Base-by-base conservation (phyloP, 2,113 vertebrate species). In the Melanostigma gelatinosum region DNA sequence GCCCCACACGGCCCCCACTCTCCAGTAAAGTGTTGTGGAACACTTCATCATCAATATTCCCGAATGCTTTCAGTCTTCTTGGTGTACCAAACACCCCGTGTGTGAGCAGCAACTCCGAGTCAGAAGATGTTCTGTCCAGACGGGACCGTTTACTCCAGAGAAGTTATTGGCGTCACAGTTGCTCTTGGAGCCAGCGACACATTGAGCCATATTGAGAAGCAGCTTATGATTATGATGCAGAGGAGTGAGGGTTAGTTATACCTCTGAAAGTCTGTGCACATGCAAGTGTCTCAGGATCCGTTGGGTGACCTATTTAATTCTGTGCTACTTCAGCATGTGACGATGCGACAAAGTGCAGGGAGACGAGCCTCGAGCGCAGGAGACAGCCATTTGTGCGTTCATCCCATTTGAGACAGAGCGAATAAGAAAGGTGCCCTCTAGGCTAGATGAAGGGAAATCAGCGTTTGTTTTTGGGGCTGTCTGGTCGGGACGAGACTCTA, bases 381-480 rank as follows among this genome's bases (percentile, higher is more conserved):
- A 66, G 58, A 82, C 7, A 7, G 36, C 73, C 69, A 9, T 48
- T 79, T 83, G 29, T 68, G 57, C 5, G 46, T 72, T 63, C 58
- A 50, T 69, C 52, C 71, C 54, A 54, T 67, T 58, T 40, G 72
- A 70, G 50, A 69, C 11, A 38, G 38, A 46, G 46, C 29, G 11
- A 16, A 22, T 38, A 16, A 72, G 46, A 77, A 90, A 92, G 86
- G 90, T 94, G 93, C 92, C 93, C 91, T 93, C 91, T 62, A 85
- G 83, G 84, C 75, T 62, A 82, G 81, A 93, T 88, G 76, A 88
- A 66, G 79, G 85, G 83, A 87, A 86, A 92, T 93, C 85, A 88
- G 75, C 85, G 86, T 91, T 91, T 92, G 91, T 91, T 92, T 93
- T 80, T 42, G 67, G 70, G 72, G 86, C 89, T 89, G 92, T 91